A percentile compares a stretch with the other conserved stretches of the same genome.
These are phyloP conservation scores for Euphydryas editha DNA, from an alignment of 2,888 invertebrate species.

Conservation along the genomic window DNA sequence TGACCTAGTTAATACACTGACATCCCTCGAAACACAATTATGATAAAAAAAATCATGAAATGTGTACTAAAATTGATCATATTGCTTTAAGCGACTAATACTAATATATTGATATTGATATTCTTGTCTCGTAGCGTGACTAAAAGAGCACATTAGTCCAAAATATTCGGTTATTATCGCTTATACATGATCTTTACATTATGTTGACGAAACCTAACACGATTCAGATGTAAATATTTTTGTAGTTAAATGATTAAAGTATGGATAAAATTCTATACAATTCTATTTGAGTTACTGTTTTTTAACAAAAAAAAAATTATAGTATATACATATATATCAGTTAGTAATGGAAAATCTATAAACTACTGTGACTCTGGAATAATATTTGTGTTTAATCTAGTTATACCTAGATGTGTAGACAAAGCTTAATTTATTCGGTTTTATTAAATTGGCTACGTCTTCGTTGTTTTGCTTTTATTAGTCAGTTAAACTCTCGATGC, in stretches of 20 bases:
- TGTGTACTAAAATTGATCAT: neutral
- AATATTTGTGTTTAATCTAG: conserved; percentile 4
- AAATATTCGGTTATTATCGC: neutral
- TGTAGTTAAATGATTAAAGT: no score
- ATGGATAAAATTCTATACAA: no score
- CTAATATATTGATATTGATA: neutral
- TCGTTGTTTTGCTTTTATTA: conserved; percentile 32
- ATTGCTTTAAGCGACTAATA: neutral
- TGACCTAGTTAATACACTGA: no score
- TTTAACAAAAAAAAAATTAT: no score
- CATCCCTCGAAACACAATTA: no score
- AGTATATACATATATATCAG: no score
- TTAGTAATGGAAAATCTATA: no score
- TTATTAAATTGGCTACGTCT: conserved; percentile 28
- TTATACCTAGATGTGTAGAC: neutral
- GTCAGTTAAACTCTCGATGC: conserved; percentile 30
- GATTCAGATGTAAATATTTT: neutral
- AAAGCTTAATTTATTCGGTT: conserved; percentile 22
- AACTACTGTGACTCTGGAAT: no score
- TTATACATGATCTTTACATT: neutral
- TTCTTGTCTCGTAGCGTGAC: neutral
- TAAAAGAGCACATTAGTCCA: neutral
- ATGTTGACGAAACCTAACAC: neutral
- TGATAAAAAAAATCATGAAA: no score
- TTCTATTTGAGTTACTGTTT: no score